Evolutionary conservation across 2,888 invertebrate genomes (phyloP), one percentile per base, ranked within the genome.

Genomic region (Altica lythri): DNA sequence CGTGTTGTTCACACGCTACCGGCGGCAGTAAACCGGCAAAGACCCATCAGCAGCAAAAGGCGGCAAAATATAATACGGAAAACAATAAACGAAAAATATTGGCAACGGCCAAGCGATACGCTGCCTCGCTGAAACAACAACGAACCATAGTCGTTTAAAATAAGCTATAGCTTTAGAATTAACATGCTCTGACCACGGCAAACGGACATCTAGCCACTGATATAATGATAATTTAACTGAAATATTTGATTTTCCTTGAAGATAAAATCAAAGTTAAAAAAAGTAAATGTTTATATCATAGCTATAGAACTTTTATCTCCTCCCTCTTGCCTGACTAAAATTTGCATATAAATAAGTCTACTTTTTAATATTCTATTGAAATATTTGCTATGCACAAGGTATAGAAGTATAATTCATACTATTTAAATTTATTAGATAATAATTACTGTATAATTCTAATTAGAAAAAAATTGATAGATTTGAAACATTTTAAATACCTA

Each of bases 1-100:
- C 55, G 55, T 55, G 52, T 52, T 32, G 42, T 55, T 55, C 55
- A 55, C 55, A 55, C 47, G 55, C 55, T 55, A 57, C 53, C 57
- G 38, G 50, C 53, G 44, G 29, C 44, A 32, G 45, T 45, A 45
- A 45, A 45, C 30, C 32, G 32, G 30, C 30, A n/a, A n/a, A 45
- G 32, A 16, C 45, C 45, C 18, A 45, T 45, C 45, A 32, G 45
- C 30, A 29, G 18, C 30, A 17, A 32, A 22, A 45, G 45, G 45
- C 45, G 32, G 45, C 45, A 18, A 45, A 45, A 45, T 45, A 32
- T 45, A 32, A 45, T 45, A 32, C 45, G 45, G 45, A 45, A 45
- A 45, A 45, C 45, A 32, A 45, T 45, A 45, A 45, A 45, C 32
- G 45, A 45, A 45, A 45, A 45, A 45, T 45, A 45, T 45, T 19